These are phyloP conservation scores for Rhagonycha lutea DNA, from an alignment of 2,888 invertebrate species.

Conservation along the genomic window DNA sequence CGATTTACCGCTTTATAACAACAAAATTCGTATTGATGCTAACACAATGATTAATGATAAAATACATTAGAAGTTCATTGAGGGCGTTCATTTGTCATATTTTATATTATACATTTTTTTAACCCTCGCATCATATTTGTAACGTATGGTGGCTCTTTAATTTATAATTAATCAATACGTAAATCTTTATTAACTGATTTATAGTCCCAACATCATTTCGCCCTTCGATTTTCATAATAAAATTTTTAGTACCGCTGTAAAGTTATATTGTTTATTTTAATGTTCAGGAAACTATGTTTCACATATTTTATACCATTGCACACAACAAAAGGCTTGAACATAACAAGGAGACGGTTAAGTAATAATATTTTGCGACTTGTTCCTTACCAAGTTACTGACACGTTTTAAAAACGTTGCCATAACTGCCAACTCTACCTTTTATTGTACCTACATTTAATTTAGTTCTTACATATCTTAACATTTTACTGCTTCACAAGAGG, in stretches of 20 bases:
- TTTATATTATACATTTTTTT: neutral
- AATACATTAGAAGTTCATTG: neutral
- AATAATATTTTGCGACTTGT: neutral
- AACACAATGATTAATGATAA: neutral
- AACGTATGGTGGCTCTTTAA: neutral
- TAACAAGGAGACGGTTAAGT: neutral
- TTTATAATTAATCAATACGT: neutral
- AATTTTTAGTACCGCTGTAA: neutral
- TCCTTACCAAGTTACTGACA: neutral
- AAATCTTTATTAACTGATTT: neutral
- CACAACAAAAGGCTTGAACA: neutral
- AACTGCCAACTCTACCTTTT: neutral
- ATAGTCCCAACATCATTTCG: neutral
- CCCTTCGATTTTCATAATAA: neutral
- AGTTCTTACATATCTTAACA: neutral
- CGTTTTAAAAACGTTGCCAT: neutral
- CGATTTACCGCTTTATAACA: conserved; percentile 18
- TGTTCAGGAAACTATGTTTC: neutral
- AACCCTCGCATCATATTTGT: neutral
- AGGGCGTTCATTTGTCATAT: neutral
- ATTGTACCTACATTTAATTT: neutral
- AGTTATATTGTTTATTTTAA: neutral
- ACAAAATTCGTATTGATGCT: conserved; percentile 8
- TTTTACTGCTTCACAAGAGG: neutral
- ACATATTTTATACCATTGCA: neutral